phyloP scores from a whole-genome alignment of 2,888 invertebrate species.

The Falcaria lacertinaria region DNA sequence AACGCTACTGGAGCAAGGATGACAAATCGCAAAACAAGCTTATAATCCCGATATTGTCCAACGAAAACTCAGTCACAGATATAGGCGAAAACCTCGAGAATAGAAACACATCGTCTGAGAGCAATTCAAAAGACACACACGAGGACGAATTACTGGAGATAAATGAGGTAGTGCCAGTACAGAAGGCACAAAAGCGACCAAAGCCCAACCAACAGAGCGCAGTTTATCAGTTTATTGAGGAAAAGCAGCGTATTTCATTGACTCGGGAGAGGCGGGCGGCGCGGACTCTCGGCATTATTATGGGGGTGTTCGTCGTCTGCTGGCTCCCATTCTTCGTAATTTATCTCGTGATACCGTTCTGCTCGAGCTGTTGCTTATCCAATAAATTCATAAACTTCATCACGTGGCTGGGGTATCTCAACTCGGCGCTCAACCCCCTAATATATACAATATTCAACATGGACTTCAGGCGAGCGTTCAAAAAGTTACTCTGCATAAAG shows the following conservation, averaged over 20 bases:
- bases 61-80: slow-evolving; percentile 70
- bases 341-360: slow-evolving; percentile 95
- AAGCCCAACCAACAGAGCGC: slow-evolving; percentile 73
- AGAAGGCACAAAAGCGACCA: slow-evolving; percentile 45
- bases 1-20: slow-evolving; percentile 75
- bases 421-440: slow-evolving; percentile 94
- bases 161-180: slow-evolving; percentile 36
- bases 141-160: slow-evolving; percentile 59
- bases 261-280: slow-evolving; percentile 97
- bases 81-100: slow-evolving; percentile 57
- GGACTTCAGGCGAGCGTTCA: slow-evolving; percentile 94
- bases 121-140: slow-evolving; percentile 70
- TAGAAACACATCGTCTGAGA: slow-evolving; percentile 68
- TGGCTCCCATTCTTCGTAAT: slow-evolving; percentile 99
- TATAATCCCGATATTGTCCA: slow-evolving; percentile 68
- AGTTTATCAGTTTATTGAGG: slow-evolving; percentile 93
- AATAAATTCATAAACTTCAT: slow-evolving; percentile 91
- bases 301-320: slow-evolving; percentile 98
- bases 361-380: slow-evolving; percentile 88
- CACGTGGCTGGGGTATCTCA: slow-evolving; percentile 96
- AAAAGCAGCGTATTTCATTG: slow-evolving; percentile 93
- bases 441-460: slow-evolving; percentile 97
- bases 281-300: slow-evolving; percentile 96
- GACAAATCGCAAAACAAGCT: slow-evolving; percentile 69
- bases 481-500: slow-evolving; percentile 82